Conservation (phyloP, 30 jellyfish, hydroid and myxozoan species). For the Nemopilema nomurai region DNA sequence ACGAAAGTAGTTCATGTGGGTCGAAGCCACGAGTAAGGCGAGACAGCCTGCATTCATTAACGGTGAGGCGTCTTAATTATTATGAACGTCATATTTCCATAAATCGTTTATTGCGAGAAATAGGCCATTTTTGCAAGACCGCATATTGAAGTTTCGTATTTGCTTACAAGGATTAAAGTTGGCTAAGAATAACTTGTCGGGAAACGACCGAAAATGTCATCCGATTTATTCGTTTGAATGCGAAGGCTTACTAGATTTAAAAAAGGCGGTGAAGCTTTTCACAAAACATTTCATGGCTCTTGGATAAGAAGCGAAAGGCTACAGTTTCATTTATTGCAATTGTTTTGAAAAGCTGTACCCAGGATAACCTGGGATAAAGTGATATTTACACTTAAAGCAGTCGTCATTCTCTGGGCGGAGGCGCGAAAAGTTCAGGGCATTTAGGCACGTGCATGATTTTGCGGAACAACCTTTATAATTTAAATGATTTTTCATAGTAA, state of each 20-base stretch:
- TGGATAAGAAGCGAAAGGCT: no score
- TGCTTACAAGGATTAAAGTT: not conserved
- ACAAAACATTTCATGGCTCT: no score
- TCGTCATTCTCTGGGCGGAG: no score
- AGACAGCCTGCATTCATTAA: constrained; percentile 12
- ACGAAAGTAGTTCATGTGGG: not conserved
- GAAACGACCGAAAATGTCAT: not conserved
- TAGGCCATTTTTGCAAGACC: no score
- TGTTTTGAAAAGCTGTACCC: no score
- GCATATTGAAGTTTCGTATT: no score
- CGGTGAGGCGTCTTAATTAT: not conserved
- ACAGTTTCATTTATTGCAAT: no score
- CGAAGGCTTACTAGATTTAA: constrained; percentile 10
- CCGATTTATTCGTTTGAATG: not conserved
- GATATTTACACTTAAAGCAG: no score
- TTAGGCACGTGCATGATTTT: no score
- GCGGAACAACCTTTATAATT: not conserved
- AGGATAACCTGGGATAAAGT: no score
- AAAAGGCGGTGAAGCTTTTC: no score
- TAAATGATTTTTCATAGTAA: not conserved
- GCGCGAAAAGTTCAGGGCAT: no score
- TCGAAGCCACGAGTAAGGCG: not conserved
- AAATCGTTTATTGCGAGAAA: not conserved
- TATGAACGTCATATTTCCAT: not conserved
- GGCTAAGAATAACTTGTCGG: not conserved